phyloP scores from a whole-genome alignment of 2,113 vertebrate genomes.

The Eptesicus fuscus region DNA sequence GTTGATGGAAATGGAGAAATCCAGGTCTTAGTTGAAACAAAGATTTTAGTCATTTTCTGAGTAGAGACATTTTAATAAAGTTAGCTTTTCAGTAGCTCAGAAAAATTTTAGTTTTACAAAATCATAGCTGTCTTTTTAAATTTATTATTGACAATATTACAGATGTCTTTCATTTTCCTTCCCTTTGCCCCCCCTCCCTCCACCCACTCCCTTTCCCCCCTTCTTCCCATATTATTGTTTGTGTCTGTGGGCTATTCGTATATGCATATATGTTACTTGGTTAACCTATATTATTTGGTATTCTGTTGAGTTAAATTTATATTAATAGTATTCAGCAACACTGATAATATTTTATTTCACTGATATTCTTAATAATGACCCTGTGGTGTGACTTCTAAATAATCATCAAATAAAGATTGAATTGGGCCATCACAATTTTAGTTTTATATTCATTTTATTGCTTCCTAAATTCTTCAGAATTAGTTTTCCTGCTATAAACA shows the following conservation, averaged over 20 bases:
- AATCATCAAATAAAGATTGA: conserved; percentile 11
- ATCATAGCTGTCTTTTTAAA: not conserved
- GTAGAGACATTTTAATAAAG: conserved; percentile 30
- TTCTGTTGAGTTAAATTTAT: conserved; percentile 34
- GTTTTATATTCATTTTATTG: conserved; percentile 18
- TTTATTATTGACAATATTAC: not conserved
- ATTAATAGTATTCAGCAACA: not conserved
- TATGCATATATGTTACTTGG: not conserved
- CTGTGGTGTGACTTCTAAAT: not conserved
- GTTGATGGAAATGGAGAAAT: conserved; percentile 17
- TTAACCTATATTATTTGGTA: conserved; percentile 19
- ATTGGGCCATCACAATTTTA: conserved; percentile 8
- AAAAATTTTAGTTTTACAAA: conserved; percentile 4
- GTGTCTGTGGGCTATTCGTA: not conserved
- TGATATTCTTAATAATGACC: not conserved
- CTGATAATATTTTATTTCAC: not conserved
- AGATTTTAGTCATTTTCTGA: conserved; percentile 36
- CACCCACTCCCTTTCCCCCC: not conserved
- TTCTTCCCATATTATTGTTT: not conserved
- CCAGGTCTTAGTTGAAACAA: not conserved
- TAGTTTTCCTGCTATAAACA: conserved; percentile 10
- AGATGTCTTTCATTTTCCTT: not conserved
- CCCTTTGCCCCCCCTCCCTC: not conserved
- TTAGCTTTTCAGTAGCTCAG: not conserved
- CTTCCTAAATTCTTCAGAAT: conserved; percentile 18